Conservation (phyloP, 1,140 invertebrate species). For the Panulirus ornatus region DNA sequence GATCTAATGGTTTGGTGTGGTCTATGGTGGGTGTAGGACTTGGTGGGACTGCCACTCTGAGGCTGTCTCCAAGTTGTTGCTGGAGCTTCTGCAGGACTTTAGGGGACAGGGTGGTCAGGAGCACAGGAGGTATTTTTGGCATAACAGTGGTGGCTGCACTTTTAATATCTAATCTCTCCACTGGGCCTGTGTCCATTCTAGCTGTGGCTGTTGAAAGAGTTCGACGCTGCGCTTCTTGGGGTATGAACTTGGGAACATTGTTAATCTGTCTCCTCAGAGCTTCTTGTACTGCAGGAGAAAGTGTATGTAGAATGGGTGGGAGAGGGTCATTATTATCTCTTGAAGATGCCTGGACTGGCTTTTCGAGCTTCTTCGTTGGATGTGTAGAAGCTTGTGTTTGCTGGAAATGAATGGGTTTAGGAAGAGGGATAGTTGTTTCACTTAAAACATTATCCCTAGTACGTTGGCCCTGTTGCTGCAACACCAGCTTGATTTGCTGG, state of each 20-base stretch:
- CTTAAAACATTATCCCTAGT: background rate
- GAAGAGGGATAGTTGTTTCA: constrained; percentile 33
- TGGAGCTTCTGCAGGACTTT: constrained; percentile 13
- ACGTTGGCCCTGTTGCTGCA: constrained; percentile 1
- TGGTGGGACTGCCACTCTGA: background rate
- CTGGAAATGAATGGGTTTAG: constrained; percentile 50
- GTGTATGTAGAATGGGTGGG: constrained; percentile 12
- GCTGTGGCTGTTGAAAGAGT: background rate
- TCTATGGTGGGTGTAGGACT: background rate
- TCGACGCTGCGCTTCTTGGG: background rate
- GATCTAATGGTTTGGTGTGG: background rate
- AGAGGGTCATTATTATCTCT: background rate
- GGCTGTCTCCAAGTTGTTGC: background rate
- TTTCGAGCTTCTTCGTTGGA: background rate
- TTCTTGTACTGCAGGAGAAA: constrained; percentile 42
- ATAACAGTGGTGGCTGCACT: background rate
- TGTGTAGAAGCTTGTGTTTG: background rate
- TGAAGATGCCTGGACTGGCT: background rate
- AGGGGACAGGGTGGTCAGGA: background rate
- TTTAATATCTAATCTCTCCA: constrained; percentile 6
- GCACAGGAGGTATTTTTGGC: background rate
- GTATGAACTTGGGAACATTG: constrained; percentile 27
- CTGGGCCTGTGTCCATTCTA: constrained; percentile 29
- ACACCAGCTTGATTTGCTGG: background rate
- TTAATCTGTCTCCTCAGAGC: constrained; percentile 29